Evolutionary conservation across 2,888 invertebrate genomes (phyloP).

Genomic region (Atherix ibis): DNA sequence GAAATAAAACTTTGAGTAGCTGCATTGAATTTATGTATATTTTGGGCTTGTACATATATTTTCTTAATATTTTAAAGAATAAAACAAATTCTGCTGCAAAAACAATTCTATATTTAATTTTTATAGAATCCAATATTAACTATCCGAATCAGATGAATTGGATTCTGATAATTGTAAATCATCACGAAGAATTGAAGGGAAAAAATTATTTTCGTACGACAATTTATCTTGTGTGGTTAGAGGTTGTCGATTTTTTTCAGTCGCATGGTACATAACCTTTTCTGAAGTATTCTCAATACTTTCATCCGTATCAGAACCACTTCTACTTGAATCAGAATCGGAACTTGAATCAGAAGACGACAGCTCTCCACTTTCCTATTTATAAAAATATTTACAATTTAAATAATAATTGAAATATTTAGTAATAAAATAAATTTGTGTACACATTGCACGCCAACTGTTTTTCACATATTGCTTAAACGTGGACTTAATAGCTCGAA

Average conservation of each 20-base stretch:
- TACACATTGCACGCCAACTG: background rate
- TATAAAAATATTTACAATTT: background rate
- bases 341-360: slow-evolving; percentile 30
- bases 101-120: too few species aligned
- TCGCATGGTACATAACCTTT: slow-evolving; percentile 9
- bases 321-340: slow-evolving; percentile 30
- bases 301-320: slow-evolving; percentile 29
- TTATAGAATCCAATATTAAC: too few species aligned
- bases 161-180: slow-evolving; percentile 78
- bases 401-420: background rate
- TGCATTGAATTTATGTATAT: too few species aligned
- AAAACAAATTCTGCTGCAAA: too few species aligned
- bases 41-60: too few species aligned
- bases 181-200: slow-evolving; percentile 56
- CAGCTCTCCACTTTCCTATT: slow-evolving; percentile 27
- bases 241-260: slow-evolving; percentile 1
- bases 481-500: too few species aligned
- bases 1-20: too few species aligned
- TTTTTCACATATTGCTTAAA: background rate
- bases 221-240: slow-evolving; percentile 13
- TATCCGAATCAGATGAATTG: slow-evolving; percentile 64
- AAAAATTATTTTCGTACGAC: slow-evolving; percentile 25
- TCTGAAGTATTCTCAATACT: slow-evolving; percentile 9
- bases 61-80: too few species aligned
- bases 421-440: too few species aligned